These are phyloP conservation scores for Dromaius novaehollandiae DNA, from an alignment of 2,113 vertebrate genomes.

Conservation along the genomic window DNA sequence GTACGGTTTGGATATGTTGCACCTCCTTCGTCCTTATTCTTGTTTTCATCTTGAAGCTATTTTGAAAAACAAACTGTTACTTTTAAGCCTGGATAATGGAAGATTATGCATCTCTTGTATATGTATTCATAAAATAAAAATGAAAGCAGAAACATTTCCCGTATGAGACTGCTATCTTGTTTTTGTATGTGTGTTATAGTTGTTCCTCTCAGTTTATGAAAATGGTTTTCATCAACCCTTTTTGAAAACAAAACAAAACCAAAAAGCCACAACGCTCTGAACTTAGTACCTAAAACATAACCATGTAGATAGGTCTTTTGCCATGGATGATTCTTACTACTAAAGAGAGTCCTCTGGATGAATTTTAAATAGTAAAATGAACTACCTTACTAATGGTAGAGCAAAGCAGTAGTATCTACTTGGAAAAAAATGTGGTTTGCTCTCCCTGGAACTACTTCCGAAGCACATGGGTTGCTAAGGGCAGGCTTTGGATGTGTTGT, in stretches of 20 bases:
- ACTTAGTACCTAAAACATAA: neutral
- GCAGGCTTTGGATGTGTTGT: neutral
- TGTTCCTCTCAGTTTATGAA: neutral
- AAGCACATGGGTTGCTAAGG: fast-evolving
- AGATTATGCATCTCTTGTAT: constrained; percentile 56
- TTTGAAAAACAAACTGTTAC: neutral
- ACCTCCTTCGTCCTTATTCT: neutral
- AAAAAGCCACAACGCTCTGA: neutral
- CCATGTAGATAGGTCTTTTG: neutral
- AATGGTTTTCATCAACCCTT: neutral
- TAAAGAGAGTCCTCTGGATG: neutral
- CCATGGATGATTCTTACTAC: neutral
- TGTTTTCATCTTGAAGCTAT: neutral
- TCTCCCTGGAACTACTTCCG: neutral
- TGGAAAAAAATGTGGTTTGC: neutral
- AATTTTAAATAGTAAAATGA: neutral
- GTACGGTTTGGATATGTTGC: constrained; percentile 25
- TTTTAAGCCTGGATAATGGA: constrained; percentile 32
- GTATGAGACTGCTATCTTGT: constrained; percentile 47
- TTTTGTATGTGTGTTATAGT: neutral
- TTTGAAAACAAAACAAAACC: constrained; percentile 16
- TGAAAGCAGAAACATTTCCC: constrained; percentile 18
- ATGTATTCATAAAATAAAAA: constrained; percentile 70
- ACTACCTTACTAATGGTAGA: neutral
- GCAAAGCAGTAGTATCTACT: neutral